Percentiles rank a stretch among this genome's conserved stretches.
Conservation (phyloP, 2,797 vertebrate species). For the Streptopelia turtur region DNA sequence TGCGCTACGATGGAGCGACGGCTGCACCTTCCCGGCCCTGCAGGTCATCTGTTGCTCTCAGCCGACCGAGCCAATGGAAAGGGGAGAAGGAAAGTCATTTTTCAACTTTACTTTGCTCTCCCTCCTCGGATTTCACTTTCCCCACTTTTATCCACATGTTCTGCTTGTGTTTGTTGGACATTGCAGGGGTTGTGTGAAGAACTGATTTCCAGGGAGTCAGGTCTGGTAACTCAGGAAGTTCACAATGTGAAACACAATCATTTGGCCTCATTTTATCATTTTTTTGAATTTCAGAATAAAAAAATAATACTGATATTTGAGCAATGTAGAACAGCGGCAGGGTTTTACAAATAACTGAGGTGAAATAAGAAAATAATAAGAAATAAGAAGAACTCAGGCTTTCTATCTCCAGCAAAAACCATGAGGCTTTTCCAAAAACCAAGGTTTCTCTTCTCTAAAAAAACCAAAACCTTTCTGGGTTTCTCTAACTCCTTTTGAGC, state of each 20-base stretch:
- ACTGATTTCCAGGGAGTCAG: neutral
- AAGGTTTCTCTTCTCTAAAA: neutral
- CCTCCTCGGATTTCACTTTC: neutral
- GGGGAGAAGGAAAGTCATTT: neutral
- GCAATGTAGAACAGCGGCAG: neutral
- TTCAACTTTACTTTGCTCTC: neutral
- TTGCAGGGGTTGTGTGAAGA: neutral
- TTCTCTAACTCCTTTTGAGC: neutral
- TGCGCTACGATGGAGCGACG: neutral
- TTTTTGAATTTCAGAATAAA: neutral
- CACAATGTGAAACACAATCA: neutral
- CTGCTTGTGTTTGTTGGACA: neutral
- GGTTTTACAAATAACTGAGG: neutral
- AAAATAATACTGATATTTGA: neutral
- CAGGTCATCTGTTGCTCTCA: neutral
- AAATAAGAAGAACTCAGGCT: neutral
- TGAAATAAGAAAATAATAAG: neutral
- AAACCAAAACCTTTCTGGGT: neutral
- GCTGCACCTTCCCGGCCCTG: neutral
- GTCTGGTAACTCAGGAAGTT: neutral
- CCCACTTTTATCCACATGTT: accelerated
- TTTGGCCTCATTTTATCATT: neutral
- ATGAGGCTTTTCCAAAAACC: neutral
- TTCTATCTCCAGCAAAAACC: neutral
- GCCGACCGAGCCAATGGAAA: neutral